Conservation (phyloP, 23 tunicate species). For the Ascidia mentula region DNA sequence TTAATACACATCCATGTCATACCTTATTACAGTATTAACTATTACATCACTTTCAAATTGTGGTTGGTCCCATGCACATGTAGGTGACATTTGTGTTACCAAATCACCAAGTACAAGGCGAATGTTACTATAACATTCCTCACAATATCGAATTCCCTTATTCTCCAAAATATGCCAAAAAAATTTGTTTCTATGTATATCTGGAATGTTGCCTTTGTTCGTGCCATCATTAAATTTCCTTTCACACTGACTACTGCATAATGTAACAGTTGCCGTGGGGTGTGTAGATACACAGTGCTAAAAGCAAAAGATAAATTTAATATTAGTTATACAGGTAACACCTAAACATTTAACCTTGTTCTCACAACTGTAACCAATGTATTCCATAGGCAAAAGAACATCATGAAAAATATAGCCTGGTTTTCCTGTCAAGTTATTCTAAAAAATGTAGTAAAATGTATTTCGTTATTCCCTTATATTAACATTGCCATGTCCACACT, state of each 20-base stretch:
- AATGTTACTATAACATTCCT: slow-evolving; percentile 62
- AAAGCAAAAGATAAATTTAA: neutral
- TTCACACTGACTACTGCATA: slow-evolving; percentile 43
- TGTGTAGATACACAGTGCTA: slow-evolving; percentile 56
- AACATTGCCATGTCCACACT: too few species aligned
- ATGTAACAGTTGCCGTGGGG: slow-evolving; percentile 49
- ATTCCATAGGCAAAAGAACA: slow-evolving; percentile 31
- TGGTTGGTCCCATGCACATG: slow-evolving; percentile 20
- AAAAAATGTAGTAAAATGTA: neutral
- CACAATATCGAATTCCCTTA: slow-evolving; percentile 43
- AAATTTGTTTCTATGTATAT: neutral
- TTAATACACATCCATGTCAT: too few species aligned
- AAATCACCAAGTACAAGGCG: slow-evolving; percentile 25
- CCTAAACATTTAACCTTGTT: slow-evolving; percentile 43
- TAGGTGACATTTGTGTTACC: slow-evolving; percentile 36
- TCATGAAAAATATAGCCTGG: neutral
- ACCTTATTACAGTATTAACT: slow-evolving; percentile 54
- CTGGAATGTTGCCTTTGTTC: neutral
- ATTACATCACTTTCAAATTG: slow-evolving; percentile 7
- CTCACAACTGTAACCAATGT: slow-evolving; percentile 41
- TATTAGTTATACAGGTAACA: neutral
- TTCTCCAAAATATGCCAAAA: slow-evolving; percentile 24
- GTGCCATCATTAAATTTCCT: neutral
- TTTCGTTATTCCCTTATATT: too few species aligned
- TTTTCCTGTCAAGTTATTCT: neutral